Percentiles rank a stretch among this genome's conserved stretches.
These are phyloP conservation scores for Hyles lineata DNA, from an alignment of 2,888 invertebrate genomes.

Conservation along the genomic window DNA sequence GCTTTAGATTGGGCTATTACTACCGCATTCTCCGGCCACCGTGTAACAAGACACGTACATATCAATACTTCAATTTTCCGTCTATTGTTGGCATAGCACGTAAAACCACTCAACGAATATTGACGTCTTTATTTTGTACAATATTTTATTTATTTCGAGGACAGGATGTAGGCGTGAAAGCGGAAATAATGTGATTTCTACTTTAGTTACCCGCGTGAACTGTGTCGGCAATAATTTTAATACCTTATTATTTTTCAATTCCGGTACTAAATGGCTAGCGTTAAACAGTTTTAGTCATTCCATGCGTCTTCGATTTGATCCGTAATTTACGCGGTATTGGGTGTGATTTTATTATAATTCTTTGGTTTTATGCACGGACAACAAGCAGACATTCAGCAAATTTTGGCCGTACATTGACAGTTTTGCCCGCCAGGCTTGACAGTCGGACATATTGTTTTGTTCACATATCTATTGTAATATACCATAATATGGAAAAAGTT, in stretches of 20 bases:
- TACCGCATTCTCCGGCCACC: too few relatives aligned
- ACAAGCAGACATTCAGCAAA: too few relatives aligned
- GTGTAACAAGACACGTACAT: neutral
- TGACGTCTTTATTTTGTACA: constrained; percentile 20
- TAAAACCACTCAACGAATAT: constrained; percentile 24
- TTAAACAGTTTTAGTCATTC: neutral
- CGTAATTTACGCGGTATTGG: too few relatives aligned
- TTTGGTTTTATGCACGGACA: too few relatives aligned
- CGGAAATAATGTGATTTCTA: constrained; percentile 14
- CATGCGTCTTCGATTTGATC: too few relatives aligned
- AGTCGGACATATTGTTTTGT: too few relatives aligned
- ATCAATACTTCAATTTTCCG: neutral
- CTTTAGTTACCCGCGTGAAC: neutral
- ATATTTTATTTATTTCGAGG: constrained; percentile 22
- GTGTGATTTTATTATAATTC: too few relatives aligned
- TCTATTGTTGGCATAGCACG: neutral
- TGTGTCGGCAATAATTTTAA: constrained; percentile 1
- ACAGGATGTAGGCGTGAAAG: neutral
- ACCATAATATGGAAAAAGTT: too few relatives aligned
- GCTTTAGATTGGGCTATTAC: too few relatives aligned
- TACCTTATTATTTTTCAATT: constrained; percentile 13
- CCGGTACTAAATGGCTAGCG: neutral
- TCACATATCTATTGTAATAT: too few relatives aligned
- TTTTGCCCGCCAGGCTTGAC: too few relatives aligned
- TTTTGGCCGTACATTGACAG: too few relatives aligned